phyloP scores from a whole-genome alignment of 1,140 invertebrate species.

The Halesus radiatus region DNA sequence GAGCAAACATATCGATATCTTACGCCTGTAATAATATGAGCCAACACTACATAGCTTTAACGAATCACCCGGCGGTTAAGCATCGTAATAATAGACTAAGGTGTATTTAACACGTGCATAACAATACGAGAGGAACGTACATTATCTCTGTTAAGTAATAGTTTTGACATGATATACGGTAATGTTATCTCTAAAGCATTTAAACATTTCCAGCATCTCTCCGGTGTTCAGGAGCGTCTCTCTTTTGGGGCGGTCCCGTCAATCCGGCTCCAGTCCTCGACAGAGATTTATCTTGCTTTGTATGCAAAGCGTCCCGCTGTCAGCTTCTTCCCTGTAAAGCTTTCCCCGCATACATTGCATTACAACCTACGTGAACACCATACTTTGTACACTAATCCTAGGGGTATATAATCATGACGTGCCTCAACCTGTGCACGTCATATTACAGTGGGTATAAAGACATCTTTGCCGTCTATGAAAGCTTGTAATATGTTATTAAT shows the following conservation, averaged over 20 bases:
- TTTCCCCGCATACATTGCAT: conserved; percentile 29
- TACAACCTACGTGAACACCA: conserved; percentile 20
- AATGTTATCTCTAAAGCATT: background rate
- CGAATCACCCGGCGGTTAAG: no score
- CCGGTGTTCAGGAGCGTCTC: background rate
- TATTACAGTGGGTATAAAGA: conserved; percentile 49
- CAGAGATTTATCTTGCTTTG: conserved; percentile 54
- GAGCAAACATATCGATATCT: no score
- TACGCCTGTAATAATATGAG: no score
- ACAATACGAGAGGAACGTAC: no score
- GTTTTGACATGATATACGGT: background rate
- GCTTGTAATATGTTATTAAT: no score
- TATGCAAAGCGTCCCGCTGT: conserved; percentile 51
- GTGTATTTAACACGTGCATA: no score
- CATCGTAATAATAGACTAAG: no score
- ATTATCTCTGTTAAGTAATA: no score
- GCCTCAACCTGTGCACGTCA: conserved; percentile 42
- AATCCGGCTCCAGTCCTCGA: conserved; percentile 34
- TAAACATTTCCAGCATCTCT: conserved; percentile 1
- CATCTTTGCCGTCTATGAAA: conserved; percentile 34
- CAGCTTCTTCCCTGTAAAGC: conserved; percentile 17
- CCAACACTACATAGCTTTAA: no score
- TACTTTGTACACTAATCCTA: no score
- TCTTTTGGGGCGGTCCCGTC: conserved; percentile 50
- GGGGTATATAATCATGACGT: no score